Evolutionary conservation across 1,140 invertebrate species (phyloP).

Genomic region (Microplitis demolitor): DNA sequence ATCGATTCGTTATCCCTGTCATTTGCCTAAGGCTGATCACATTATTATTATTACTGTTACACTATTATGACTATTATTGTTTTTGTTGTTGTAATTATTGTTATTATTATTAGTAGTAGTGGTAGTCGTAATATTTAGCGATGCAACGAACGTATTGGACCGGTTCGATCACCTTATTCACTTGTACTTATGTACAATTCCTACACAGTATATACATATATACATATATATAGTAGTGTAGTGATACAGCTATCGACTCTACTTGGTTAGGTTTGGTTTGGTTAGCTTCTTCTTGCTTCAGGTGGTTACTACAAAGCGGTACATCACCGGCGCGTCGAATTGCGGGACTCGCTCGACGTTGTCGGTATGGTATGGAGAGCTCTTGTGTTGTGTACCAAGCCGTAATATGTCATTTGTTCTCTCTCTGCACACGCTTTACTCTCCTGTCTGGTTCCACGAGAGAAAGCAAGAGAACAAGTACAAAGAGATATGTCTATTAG

Average conservation of each 20-base stretch:
- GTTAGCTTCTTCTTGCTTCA: neutral
- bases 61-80: too few relatives aligned
- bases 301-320: conserved; percentile 17
- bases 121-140: conserved; percentile 19
- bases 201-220: too few relatives aligned
- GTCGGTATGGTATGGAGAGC: neutral
- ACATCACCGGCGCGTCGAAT: conserved; percentile 33
- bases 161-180: conserved; percentile 13
- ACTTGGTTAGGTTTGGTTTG: neutral
- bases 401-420: conserved; percentile 21
- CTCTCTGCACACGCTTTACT: neutral
- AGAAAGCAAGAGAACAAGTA: neutral
- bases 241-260: too few relatives aligned
- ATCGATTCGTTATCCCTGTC: conserved; percentile 22
- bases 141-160: conserved; percentile 24
- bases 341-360: conserved; percentile 33
- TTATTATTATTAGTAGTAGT: too few relatives aligned
- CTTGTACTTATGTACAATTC: neutral
- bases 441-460: neutral
- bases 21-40: conserved; percentile 19
- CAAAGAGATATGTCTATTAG: conserved; percentile 40
- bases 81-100: too few relatives aligned
- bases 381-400: neutral
- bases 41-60: conserved; percentile 24
- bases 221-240: too few relatives aligned